Conservation (phyloP, 2,113 vertebrate species). For the Cryptotis parvus region DNA sequence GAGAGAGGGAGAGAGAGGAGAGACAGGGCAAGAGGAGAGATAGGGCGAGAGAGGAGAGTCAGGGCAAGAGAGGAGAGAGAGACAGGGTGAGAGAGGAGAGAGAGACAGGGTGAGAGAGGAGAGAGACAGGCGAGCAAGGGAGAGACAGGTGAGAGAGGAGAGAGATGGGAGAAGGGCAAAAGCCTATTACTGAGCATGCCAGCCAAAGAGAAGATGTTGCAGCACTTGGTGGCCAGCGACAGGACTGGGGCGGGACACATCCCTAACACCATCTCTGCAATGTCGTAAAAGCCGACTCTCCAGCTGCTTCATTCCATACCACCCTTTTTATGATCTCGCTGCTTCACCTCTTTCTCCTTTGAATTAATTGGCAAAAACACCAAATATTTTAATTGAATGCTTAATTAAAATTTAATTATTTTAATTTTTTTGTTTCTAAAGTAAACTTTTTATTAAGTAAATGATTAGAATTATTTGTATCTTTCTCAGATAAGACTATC, state of each 20-base stretch:
- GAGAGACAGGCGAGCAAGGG: too few relatives aligned
- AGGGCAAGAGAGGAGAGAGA: too few relatives aligned
- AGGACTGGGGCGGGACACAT: fast-evolving
- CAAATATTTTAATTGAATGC: background rate
- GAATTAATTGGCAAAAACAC: slow-evolving; percentile 1
- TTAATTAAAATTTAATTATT: background rate
- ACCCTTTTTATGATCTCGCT: background rate
- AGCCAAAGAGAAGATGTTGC: background rate
- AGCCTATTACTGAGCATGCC: background rate
- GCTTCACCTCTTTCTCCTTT: background rate
- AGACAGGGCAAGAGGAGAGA: too few relatives aligned
- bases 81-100: too few relatives aligned
- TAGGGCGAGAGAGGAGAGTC: too few relatives aligned
- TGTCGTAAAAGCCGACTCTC: background rate
- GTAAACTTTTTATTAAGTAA: slow-evolving; percentile 23
- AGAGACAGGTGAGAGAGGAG: too few relatives aligned
- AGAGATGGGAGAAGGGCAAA: too few relatives aligned
- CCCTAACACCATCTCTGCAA: background rate
- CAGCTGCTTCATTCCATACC: background rate
- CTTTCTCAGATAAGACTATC: slow-evolving; percentile 1
- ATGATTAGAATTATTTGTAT: background rate
- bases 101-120: too few relatives aligned
- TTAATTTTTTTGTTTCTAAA: background rate
- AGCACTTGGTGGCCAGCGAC: background rate
- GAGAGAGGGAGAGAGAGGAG: too few relatives aligned